Evolutionary conservation across 2,888 invertebrate species (phyloP).

Genomic region (Pristionchus japonicus): DNA sequence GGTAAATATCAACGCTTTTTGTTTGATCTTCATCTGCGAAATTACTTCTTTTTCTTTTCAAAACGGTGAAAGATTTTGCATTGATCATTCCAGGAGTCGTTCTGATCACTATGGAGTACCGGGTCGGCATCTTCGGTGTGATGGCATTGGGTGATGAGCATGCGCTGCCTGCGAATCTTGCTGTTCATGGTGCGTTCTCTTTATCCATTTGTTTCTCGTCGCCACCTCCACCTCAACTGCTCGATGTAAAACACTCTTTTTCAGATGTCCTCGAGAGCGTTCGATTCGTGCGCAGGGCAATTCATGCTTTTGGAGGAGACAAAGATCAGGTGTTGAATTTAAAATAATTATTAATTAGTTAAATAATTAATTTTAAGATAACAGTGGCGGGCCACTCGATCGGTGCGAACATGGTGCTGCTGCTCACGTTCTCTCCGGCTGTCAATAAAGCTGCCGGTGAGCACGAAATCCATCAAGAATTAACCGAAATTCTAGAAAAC

Average conservation of each 20-base stretch:
- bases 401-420: background rate
- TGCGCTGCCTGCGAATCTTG: background rate
- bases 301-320: constrained; percentile 19
- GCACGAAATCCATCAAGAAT: too few relatives aligned
- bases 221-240: background rate
- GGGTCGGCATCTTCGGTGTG: constrained; percentile 9
- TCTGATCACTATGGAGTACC: background rate
- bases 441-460: background rate
- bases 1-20: too few relatives aligned
- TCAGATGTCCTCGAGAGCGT: background rate
- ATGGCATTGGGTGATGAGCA: constrained; percentile 9
- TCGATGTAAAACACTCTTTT: background rate
- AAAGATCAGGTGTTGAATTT: background rate
- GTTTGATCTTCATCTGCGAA: too few relatives aligned
- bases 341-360: background rate
- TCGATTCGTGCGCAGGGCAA: background rate
- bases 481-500: too few relatives aligned
- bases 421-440: constrained; percentile 6
- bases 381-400: constrained; percentile 28
- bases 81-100: background rate
- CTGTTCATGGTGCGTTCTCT: constrained; percentile 2
- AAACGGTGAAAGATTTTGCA: too few relatives aligned
- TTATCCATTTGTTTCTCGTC: background rate
- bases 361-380: background rate
- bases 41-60: too few relatives aligned